Evolutionary conservation across 53 echinoderm and acorn worm species (phyloP).

Genomic region (Paelopatides confundens): DNA sequence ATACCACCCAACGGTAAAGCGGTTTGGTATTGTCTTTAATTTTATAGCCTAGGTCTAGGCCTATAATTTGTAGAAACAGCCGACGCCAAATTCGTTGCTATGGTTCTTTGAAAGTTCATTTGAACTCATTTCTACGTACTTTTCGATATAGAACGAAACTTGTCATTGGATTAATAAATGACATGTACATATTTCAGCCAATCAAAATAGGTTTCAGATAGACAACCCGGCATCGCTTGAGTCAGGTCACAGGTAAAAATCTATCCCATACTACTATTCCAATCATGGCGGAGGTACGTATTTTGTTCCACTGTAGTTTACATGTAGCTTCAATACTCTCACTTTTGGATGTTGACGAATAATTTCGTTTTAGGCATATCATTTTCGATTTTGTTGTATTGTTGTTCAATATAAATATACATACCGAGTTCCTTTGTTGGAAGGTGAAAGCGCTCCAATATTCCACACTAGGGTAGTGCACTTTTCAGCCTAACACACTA

Average conservation of each 20-base stretch:
- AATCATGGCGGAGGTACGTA: constrained; percentile 42
- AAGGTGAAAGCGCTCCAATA: not conserved
- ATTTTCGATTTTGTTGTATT: not conserved
- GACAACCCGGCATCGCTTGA: not conserved
- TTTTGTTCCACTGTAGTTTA: not conserved
- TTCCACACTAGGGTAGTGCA: not conserved
- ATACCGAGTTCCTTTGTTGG: not conserved
- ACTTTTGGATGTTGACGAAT: not conserved
- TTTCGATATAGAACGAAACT: constrained; percentile 4
- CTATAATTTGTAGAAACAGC: not conserved
- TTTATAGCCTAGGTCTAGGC: too few relatives aligned
- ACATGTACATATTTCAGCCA: not conserved
- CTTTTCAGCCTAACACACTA: constrained; percentile 6
- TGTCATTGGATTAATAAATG: not conserved
- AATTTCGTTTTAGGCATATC: not conserved
- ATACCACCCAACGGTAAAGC: too few relatives aligned
- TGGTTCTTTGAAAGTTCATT: constrained; percentile 27
- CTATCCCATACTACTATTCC: constrained; percentile 23
- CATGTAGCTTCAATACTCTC: not conserved
- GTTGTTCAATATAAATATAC: not conserved
- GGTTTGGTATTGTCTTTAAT: too few relatives aligned
- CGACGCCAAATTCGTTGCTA: constrained; percentile 36
- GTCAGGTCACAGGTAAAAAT: not conserved
- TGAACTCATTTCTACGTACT: not conserved
- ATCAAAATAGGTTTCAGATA: not conserved